Percentiles rank a stretch among this genome's conserved stretches.
These are phyloP conservation scores for Ciconia boyciana DNA, from an alignment of 2,113 vertebrate species.

Conservation along the genomic window DNA sequence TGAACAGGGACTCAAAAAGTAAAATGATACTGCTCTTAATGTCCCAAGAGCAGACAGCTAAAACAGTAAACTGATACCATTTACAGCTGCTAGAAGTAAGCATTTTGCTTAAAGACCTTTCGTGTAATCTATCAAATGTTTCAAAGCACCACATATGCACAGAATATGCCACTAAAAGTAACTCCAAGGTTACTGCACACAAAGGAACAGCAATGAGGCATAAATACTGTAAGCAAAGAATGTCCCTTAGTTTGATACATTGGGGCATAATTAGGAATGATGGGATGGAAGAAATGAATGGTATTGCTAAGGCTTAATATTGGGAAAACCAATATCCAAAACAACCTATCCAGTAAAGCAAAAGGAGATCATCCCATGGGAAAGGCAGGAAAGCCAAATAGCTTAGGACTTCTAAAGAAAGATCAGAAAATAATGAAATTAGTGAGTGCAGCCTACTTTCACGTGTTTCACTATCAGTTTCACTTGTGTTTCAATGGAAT, in stretches of 20 bases:
- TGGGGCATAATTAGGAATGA: background rate
- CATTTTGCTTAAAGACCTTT: background rate
- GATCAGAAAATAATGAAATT: background rate
- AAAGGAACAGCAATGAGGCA: background rate
- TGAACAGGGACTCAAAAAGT: background rate
- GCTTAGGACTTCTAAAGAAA: background rate
- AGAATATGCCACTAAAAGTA: background rate
- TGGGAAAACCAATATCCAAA: background rate
- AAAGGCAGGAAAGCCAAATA: background rate
- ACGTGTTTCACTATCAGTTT: background rate
- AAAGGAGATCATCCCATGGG: background rate
- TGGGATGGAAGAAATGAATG: background rate
- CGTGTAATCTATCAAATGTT: background rate
- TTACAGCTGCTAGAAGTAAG: slow-evolving; percentile 35
- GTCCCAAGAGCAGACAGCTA: background rate
- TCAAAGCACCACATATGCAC: background rate
- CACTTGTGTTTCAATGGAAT: background rate
- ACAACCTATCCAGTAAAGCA: background rate
- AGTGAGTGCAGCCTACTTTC: background rate
- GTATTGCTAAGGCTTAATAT: background rate
- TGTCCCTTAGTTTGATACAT: background rate
- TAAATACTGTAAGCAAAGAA: background rate
- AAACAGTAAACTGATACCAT: slow-evolving; percentile 37
- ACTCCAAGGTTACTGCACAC: background rate
- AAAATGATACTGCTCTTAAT: slow-evolving; percentile 30